A percentile compares a stretch with the other conserved stretches of the same genome.
phyloP scores from a whole-genome alignment of 2,113 vertebrate species.

The Crotophaga sulcirostris region DNA sequence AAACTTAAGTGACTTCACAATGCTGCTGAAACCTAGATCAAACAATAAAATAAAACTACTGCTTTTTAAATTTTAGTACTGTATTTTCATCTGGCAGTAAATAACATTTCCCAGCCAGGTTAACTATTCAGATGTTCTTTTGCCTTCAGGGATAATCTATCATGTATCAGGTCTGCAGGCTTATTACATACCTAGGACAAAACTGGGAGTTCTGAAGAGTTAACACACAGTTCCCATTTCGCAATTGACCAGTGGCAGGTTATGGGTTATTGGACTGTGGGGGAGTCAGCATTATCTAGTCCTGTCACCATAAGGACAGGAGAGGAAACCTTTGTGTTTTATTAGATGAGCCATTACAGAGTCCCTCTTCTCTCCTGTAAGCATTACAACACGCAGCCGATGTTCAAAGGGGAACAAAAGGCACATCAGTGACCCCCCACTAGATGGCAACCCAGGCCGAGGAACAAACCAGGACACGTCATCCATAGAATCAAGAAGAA shows the following conservation, averaged over 20 bases:
- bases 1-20: not conserved
- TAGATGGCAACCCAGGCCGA: conserved; percentile 33
- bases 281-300: not conserved
- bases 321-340: not conserved
- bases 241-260: not conserved
- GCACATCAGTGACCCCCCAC: not conserved
- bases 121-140: not conserved
- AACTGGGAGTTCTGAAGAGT: not conserved
- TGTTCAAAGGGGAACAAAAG: not conserved
- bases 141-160: not conserved
- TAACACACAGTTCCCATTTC: not conserved
- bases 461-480: rapidly evolving
- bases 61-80: not conserved
- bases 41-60: not conserved
- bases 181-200: not conserved
- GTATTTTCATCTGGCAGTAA: not conserved
- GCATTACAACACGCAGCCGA: not conserved
- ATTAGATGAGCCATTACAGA: not conserved
- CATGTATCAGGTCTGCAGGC: rapidly evolving
- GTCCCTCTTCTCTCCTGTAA: too few relatives aligned
- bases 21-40: not conserved
- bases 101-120: not conserved
- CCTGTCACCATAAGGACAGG: not conserved
- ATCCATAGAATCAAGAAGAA: not conserved
- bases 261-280: not conserved